Evolutionary conservation across 2,888 invertebrate genomes (phyloP), one percentile per base, ranked within the genome.

Genomic region (Agrochola litura): DNA sequence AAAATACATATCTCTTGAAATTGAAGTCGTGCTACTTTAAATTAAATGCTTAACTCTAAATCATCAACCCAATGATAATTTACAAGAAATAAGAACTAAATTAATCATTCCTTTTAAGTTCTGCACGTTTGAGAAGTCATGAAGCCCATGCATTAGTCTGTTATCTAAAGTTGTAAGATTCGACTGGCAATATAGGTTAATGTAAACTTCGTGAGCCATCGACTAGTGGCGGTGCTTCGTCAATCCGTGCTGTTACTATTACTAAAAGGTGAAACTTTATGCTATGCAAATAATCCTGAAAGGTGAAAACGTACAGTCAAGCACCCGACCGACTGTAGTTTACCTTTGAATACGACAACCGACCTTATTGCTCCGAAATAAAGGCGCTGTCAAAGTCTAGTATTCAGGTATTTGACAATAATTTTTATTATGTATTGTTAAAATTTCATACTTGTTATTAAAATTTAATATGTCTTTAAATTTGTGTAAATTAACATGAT

Each of bases 151-250:
- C 69, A 74, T 82, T 58, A 84, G 46, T 30, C 22, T 67, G 58
- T 83, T 87, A 86, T 88, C 84, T 84, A 14, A 56, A 76, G 52
- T 58, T 80, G 81, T 76, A 73, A 61, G 60, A 76, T 75, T 79
- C 22, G 10, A 76, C 43, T 56, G 54, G 58, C 25, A 19, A 79
- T 73, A 60, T 82, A 82, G 88, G 88, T 82, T 87, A 87, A 88
- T 87, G 88, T 56, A 16, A 12, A 74, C 66, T 77, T 88, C 87
- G 87, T 87, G 87, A 80, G 71, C 73, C 83, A 54, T 69, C 41
- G 68, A 37, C 41, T 25, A 19, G 30, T 30, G 71, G 66, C 19
- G 60, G 70, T n/a, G 30, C 72, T 72, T 41, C 73, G 54, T 64
- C 86, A 76, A 37, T 66, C 37, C 60, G 56, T 71, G 61, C 54